Evolutionary conservation across 1,140 invertebrate species (phyloP).

Genomic region (Thaumetopoea pityocampa): DNA sequence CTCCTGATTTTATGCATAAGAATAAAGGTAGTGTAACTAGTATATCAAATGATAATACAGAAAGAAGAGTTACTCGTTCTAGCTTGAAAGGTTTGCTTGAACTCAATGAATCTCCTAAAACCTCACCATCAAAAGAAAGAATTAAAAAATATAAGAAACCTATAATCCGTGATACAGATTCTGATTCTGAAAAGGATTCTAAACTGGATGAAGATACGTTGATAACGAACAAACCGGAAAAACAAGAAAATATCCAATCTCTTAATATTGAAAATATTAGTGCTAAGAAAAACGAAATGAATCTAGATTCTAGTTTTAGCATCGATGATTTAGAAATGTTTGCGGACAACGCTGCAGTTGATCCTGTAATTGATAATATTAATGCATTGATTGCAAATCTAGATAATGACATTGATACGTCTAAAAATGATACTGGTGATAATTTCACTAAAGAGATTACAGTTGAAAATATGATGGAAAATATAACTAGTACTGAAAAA

Average conservation of each 20-base stretch:
- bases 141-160: conserved; percentile 12
- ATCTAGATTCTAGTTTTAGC: conserved; percentile 32
- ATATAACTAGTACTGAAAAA: conserved; percentile 26
- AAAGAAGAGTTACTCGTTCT: conserved; percentile 38
- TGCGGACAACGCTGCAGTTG: conserved; percentile 43
- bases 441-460: conserved; percentile 36
- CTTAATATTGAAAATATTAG: conserved; percentile 28
- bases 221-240: conserved; percentile 10
- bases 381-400: conserved; percentile 59
- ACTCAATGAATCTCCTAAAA: background rate
- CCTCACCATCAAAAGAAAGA: conserved; percentile 1
- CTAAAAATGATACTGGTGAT: conserved; percentile 30
- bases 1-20: too few species aligned
- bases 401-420: conserved; percentile 48
- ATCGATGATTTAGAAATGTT: conserved; percentile 49
- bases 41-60: conserved; percentile 12
- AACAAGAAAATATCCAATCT: conserved; percentile 22
- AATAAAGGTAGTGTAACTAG: background rate
- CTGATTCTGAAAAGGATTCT: conserved; percentile 18
- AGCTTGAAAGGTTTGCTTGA: conserved; percentile 16
- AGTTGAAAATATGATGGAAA: conserved; percentile 40
- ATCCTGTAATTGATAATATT: conserved; percentile 57
- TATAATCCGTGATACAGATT: conserved; percentile 19
- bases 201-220: conserved; percentile 1
- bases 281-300: conserved; percentile 4